Base-by-base conservation (phyloP, 2,797 vertebrate genomes). In the Peromyscus aztecus region DNA sequence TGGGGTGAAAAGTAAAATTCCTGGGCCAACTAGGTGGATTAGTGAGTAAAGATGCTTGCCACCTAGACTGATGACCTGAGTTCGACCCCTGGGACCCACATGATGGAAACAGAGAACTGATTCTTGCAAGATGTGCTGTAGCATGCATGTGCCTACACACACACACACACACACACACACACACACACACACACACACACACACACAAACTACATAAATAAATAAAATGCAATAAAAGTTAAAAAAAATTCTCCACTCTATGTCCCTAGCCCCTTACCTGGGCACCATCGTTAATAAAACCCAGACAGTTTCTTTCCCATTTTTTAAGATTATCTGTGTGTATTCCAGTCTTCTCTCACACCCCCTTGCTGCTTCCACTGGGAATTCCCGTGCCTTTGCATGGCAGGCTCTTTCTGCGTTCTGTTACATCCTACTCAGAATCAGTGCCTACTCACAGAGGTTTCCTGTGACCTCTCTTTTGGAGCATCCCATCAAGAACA, bases 1-100 rank as follows among this genome's bases (percentile, higher is more conserved):
- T 40, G 34, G 57, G 29, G 55, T 95, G 67, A 90, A 94, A 92
- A 91, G 86, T 67, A 83, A 89, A 95, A 89, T 95, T 86, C 61
- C 59, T 78, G 24, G 52, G 27, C 49, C n/a, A 40, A 52, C 10
- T 29, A 57, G 49, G 16, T 88, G 85, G n/a, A 71, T 75, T 23
- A 59, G 16, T 34, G 31, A 40, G 52, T 57, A 21, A 73, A 7
- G 85, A 23, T 31, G n/a, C 14, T 73, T 17, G 11, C 34, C 69
- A 29, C 49, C 67, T 13, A 57, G 69, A 19, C n/a, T 43, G n/a
- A 57, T 21, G 6, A 57, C 69, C 52, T 43, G 69, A 73, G n/a
- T 43, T 73, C 0, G 3, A 13, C 71, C 52, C 14, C 69, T 59
- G n/a, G 52, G n/a, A 55, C 52, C 17, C 49, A 55, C 49, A n/a